phyloP scores from a whole-genome alignment of 2,797 vertebrate species.

The Gila robusta region DNA sequence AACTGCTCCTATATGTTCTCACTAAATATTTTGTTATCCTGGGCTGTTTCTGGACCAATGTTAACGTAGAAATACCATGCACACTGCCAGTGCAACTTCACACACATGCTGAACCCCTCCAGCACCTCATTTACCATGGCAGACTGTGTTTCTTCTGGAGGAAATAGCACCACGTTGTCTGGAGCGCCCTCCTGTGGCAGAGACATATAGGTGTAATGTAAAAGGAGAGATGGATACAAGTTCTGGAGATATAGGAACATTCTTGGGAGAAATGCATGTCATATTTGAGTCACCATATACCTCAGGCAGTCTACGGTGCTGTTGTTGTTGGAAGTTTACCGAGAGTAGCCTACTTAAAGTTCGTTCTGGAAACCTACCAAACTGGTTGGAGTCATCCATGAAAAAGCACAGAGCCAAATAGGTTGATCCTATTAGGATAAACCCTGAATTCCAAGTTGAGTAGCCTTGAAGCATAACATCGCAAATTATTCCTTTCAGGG shows the following conservation, averaged over 20 bases:
- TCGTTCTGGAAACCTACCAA: conserved; percentile 21
- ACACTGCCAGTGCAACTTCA: conserved; percentile 35
- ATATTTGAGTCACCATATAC: conserved; percentile 36
- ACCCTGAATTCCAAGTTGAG: conserved; percentile 66
- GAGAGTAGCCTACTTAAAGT: conserved; percentile 42
- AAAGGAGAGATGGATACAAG: background rate
- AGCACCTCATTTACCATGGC: conserved; percentile 65
- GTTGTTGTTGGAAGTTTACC: conserved; percentile 44
- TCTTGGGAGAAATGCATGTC: conserved; percentile 18
- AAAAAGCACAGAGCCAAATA: conserved; percentile 58
- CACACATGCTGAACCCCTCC: conserved; percentile 38
- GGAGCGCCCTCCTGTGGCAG: conserved; percentile 81
- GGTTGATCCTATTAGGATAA: conserved; percentile 77
- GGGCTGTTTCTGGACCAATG: conserved; percentile 13
- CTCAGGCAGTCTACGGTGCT: conserved; percentile 17
- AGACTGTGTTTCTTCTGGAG: conserved; percentile 70
- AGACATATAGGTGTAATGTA: conserved; percentile 64
- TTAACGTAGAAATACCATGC: conserved; percentile 44
- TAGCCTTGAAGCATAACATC: conserved; percentile 3
- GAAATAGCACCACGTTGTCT: conserved; percentile 78
- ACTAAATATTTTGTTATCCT: conserved; percentile 30
- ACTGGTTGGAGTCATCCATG: conserved; percentile 8
- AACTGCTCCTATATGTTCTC: conserved; percentile 15
- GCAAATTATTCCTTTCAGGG: background rate
- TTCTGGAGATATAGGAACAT: conserved; percentile 8